Evolutionary conservation across 2,888 invertebrate species (phyloP).

Genomic region (Latrodectus hesperus): DNA sequence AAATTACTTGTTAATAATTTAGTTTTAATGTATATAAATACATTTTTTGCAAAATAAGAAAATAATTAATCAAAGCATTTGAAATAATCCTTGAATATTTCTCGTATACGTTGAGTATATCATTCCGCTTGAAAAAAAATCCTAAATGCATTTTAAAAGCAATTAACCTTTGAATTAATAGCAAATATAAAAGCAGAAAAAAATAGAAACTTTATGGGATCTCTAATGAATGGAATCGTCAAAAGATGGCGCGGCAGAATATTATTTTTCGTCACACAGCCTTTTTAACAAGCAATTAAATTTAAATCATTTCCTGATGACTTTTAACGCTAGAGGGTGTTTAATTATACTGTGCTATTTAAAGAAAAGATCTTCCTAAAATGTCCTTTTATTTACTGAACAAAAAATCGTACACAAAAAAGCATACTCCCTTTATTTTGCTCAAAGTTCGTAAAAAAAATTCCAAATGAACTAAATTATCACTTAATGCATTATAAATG

Average conservation of each 20-base stretch:
- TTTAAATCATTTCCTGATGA: conserved; percentile 34
- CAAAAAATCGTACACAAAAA: not conserved
- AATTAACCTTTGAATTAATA: too few relatives aligned
- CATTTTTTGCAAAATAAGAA: too few relatives aligned
- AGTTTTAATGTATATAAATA: too few relatives aligned
- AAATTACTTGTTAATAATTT: too few relatives aligned
- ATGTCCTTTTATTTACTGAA: conserved; percentile 1
- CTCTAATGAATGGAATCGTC: not conserved
- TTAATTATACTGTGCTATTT: conserved; percentile 39
- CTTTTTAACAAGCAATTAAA: conserved; percentile 36
- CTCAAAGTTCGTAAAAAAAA: not conserved
- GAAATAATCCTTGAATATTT: too few relatives aligned
- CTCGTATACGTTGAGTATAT: too few relatives aligned
- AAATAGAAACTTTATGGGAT: not conserved
- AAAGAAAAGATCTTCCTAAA: conserved; percentile 16
- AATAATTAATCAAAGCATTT: too few relatives aligned
- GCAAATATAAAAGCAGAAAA: not conserved
- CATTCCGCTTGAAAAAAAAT: too few relatives aligned
- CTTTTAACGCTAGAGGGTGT: conserved; percentile 32
- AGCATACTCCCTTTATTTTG: not conserved
- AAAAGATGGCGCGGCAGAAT: conserved; percentile 10
- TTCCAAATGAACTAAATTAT: not conserved
- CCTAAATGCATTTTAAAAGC: too few relatives aligned
- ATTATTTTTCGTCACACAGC: conserved; percentile 11
- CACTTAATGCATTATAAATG: conserved; percentile 3